phyloP scores from a whole-genome alignment of 2,888 invertebrate genomes.

The Drosophila basisetae region DNA sequence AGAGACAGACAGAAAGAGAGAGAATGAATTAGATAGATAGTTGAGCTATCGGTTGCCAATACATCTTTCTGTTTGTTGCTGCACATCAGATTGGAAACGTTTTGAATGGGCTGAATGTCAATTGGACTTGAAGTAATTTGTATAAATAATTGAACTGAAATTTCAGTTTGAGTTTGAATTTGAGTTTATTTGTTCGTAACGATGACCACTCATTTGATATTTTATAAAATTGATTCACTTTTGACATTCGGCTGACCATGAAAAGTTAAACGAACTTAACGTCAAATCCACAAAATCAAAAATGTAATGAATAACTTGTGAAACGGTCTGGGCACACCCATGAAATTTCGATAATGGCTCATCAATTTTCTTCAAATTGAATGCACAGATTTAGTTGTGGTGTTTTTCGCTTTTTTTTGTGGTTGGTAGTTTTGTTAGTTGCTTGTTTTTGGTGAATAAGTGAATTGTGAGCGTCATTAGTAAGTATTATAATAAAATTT shows the following conservation, averaged over 20 bases:
- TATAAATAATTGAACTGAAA: slow-evolving; percentile 10
- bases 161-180: slow-evolving; percentile 2
- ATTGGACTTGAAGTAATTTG: slow-evolving; percentile 39
- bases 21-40: slow-evolving; percentile 9
- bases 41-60: slow-evolving; percentile 30
- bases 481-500: slow-evolving; percentile 52
- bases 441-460: slow-evolving; percentile 50
- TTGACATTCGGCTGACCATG: slow-evolving; percentile 49
- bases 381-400: slow-evolving; percentile 58
- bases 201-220: slow-evolving; percentile 85
- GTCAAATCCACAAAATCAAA: slow-evolving; percentile 33
- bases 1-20: background rate
- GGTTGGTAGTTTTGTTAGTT: slow-evolving; percentile 44
- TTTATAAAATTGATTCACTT: slow-evolving; percentile 79
- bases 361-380: slow-evolving; percentile 64
- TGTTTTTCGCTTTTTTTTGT: slow-evolving; percentile 31
- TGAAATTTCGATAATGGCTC: slow-evolving; percentile 84
- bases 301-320: slow-evolving; percentile 39
- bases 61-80: background rate
- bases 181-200: slow-evolving; percentile 68
- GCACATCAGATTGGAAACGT: slow-evolving; percentile 54
- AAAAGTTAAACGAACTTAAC: slow-evolving; percentile 41
- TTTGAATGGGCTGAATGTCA: slow-evolving; percentile 43
- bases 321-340: slow-evolving; percentile 65
- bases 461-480: slow-evolving; percentile 55